These are phyloP conservation scores for Spermophilus dauricus DNA, from an alignment of 2,113 vertebrate species.

Conservation along the genomic window DNA sequence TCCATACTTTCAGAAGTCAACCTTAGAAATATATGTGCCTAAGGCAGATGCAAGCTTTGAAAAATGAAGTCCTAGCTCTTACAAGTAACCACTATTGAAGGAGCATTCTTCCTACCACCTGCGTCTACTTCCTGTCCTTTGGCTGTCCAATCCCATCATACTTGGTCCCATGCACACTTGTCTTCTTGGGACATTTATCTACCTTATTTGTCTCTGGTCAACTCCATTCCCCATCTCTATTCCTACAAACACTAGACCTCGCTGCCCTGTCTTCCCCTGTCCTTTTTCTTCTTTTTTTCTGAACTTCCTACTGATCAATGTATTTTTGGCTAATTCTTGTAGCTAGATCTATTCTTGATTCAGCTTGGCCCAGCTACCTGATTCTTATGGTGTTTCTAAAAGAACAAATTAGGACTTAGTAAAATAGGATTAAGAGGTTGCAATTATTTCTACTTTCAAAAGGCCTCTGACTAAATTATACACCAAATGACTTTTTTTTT, in stretches of 20 bases:
- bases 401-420: conserved; percentile 48
- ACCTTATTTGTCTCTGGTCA: background rate
- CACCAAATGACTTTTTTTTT: background rate
- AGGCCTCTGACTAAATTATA: conserved; percentile 69
- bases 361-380: background rate
- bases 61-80: background rate
- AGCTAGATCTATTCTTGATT: background rate
- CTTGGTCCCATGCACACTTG: too few species aligned
- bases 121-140: background rate
- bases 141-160: background rate
- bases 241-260: background rate
- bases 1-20: conserved; percentile 13
- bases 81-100: background rate
- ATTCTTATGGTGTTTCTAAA: conserved; percentile 45
- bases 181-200: background rate
- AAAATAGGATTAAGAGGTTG: conserved; percentile 62
- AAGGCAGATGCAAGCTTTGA: background rate
- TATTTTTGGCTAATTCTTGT: background rate
- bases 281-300: background rate
- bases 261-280: background rate
- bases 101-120: background rate
- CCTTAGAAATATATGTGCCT: background rate
- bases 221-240: background rate
- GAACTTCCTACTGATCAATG: background rate
- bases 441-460: conserved; percentile 71